These are phyloP conservation scores for Neuroterus valhalla DNA, from an alignment of 1,140 invertebrate genomes.

Conservation along the genomic window DNA sequence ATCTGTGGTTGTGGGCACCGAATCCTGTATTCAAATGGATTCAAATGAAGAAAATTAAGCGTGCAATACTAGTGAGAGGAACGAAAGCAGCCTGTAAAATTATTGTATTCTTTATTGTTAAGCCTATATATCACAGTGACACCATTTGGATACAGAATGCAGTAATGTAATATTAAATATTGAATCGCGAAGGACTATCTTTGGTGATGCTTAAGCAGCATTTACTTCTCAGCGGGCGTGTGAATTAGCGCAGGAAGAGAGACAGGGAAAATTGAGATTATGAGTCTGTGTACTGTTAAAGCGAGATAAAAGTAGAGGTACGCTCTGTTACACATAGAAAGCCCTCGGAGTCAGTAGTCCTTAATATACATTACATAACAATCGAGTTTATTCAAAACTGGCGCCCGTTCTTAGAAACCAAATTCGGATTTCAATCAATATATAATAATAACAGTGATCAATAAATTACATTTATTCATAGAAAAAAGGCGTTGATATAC, in stretches of 20 bases:
- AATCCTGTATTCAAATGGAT: constrained; percentile 42
- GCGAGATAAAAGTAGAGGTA: background rate
- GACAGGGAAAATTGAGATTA: constrained; percentile 28
- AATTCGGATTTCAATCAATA: constrained; percentile 43
- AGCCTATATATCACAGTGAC: constrained; percentile 49
- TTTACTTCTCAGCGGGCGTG: background rate
- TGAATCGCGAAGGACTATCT: constrained; percentile 48
- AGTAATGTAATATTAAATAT: constrained; percentile 44
- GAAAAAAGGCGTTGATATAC: constrained; percentile 57
- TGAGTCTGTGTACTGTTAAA: constrained; percentile 30
- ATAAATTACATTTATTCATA: constrained; percentile 66
- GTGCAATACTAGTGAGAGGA: too few relatives aligned
- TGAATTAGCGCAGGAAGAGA: background rate
- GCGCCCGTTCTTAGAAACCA: constrained; percentile 34
- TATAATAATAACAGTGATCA: constrained; percentile 54
- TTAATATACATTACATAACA: too few relatives aligned
- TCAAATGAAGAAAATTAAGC: background rate
- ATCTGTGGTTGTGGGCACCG: too few relatives aligned
- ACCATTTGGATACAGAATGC: constrained; percentile 59
- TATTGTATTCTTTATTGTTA: constrained; percentile 42
- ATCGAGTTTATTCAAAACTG: too few relatives aligned
- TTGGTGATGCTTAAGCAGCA: constrained; percentile 43
- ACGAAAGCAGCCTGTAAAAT: constrained; percentile 30
- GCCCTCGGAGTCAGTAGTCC: background rate
- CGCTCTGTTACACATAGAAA: background rate